Evolutionary conservation across 2,888 invertebrate genomes (phyloP), one percentile per base, ranked within the genome.

Genomic region (Heliconius cydno): DNA sequence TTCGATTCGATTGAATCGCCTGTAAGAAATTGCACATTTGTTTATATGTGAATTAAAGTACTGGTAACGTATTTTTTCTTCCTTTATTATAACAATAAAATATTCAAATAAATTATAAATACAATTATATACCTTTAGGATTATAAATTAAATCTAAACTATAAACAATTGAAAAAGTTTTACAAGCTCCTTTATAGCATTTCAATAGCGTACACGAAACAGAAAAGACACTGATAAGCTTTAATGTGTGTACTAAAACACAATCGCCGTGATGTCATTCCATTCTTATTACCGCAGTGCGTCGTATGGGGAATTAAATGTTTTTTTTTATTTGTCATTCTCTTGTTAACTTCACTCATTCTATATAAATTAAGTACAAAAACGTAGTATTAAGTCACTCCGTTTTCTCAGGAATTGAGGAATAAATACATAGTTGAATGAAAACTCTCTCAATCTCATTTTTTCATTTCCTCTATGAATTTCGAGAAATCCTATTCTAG

Each of bases 261-360:
- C 41, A 70, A 70, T 70, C 70, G 70, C 22, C 22, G 67, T 70
- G 41, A 46, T 70, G 70, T 70, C 70, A 65, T 75, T 28, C 63
- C 30, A 30, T 41, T 28, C 10, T 67, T 22, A 74, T 28, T 78
- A 78, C 78, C 73, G 74, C 78, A 78, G 34, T 78, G 78, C 78
- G 78, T 79, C 78, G 65, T 65, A 46, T 63, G 25, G 38, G 19
- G 25, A 75, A 75, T 19, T n/a, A n/a, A n/a, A n/a, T n/a, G n/a
- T n/a, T 34, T 34, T 34, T 30, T 63, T 25, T 4, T 25, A 25
- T 46, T 10, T 34, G 34, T 34, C 34, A 34, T 34, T 34, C 34
- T 34, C 7, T 34, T 65, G 12, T 65, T 65, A 15, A 19, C 52
- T 19, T 52, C 52, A 52, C 19, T 52, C 19, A 52, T 19, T 15